phyloP scores from a whole-genome alignment of 2,113 vertebrate species.

The Barbus barbus region DNA sequence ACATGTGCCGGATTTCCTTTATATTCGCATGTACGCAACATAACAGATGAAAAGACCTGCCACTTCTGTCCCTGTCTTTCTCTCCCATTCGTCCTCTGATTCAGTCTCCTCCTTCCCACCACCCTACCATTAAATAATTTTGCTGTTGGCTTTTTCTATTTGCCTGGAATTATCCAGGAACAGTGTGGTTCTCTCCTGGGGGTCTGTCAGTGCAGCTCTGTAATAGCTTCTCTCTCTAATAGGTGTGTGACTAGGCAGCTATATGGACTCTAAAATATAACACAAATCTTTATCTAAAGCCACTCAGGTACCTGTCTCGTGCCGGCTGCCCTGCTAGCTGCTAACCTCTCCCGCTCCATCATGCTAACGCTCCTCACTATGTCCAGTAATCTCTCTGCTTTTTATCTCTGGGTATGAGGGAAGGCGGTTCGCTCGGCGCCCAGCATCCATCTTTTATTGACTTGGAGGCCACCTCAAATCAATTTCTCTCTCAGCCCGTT shows the following conservation, averaged over 20 bases:
- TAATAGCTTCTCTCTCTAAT: constrained; percentile 79
- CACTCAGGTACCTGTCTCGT: constrained; percentile 67
- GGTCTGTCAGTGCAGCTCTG: constrained; percentile 65
- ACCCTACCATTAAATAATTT: constrained; percentile 79
- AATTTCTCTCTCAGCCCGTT: constrained; percentile 40
- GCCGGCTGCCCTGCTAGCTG: constrained; percentile 35
- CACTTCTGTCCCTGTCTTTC: not conserved
- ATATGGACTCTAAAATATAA: constrained; percentile 83
- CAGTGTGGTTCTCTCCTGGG: constrained; percentile 78
- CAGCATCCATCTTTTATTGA: constrained; percentile 51
- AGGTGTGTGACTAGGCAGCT: constrained; percentile 77
- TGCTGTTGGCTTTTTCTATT: constrained; percentile 74
- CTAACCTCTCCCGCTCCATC: constrained; percentile 48
- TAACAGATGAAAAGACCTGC: no score
- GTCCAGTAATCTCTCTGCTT: constrained; percentile 44
- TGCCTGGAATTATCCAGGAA: constrained; percentile 82
- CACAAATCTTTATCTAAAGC: constrained; percentile 86
- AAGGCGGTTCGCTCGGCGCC: not conserved
- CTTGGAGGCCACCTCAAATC: constrained; percentile 47
- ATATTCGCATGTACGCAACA: no score
- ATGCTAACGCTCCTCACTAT: constrained; percentile 31
- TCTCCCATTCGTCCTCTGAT: not conserved
- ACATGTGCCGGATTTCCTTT: no score
- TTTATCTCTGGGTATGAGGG: constrained; percentile 27
- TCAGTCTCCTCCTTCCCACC: not conserved